phyloP scores from a whole-genome alignment of 2,797 vertebrate genomes.

The Leptodactylus fallax region DNA sequence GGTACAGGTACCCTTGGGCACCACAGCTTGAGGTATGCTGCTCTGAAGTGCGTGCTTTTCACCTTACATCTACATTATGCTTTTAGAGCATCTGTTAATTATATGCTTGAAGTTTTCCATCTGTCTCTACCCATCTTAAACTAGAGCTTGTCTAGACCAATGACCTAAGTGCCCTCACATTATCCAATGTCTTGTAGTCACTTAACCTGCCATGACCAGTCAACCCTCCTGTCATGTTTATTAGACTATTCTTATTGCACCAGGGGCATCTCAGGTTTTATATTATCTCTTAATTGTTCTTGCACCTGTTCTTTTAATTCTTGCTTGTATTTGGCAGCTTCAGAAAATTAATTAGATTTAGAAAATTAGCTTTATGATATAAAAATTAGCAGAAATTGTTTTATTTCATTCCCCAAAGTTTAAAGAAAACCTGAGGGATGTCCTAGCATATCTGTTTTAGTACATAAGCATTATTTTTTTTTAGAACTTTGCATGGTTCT shows the following conservation, averaged over 20 bases:
- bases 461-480: no score
- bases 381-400: not conserved
- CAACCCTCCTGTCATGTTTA: not conserved
- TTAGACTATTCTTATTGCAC: conserved; percentile 11
- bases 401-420: not conserved
- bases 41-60: not conserved
- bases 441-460: no score
- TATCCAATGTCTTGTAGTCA: conserved; percentile 18
- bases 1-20: not conserved
- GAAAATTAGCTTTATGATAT: not conserved
- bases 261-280: not conserved
- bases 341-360: not conserved
- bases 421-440: no score
- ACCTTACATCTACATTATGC: not conserved
- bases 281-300: conserved; percentile 8
- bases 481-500: no score
- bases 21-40: not conserved
- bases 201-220: conserved; percentile 22
- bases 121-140: conserved; percentile 28
- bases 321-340: not conserved
- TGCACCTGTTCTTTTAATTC: conserved; percentile 3
- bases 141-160: conserved; percentile 2
- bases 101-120: conserved; percentile 10
- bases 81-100: conserved; percentile 31
- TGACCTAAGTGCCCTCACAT: conserved; percentile 5